A percentile compares a stretch with the other conserved stretches of the same genome.
These are phyloP conservation scores for Grus americana DNA, from an alignment of 2,113 vertebrate genomes.

Conservation along the genomic window DNA sequence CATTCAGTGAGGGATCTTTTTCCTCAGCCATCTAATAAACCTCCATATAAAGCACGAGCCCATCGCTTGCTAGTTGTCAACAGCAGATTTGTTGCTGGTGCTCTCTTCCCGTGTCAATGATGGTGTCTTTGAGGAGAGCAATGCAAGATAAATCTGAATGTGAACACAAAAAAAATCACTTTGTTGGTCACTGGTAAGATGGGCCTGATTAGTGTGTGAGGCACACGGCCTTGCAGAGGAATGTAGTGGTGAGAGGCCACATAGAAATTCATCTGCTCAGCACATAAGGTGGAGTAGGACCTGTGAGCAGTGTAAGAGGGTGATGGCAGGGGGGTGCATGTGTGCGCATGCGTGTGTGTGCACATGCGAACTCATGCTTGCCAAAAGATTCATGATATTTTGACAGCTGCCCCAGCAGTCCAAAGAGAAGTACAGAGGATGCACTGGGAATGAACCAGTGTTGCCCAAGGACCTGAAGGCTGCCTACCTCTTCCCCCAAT, in stretches of 20 bases:
- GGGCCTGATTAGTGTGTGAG: neutral
- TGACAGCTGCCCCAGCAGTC: neutral
- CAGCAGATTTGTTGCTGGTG: neutral
- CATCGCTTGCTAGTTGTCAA: neutral
- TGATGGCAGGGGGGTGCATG: neutral
- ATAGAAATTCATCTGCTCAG: neutral
- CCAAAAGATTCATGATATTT: neutral
- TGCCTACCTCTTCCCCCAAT: neutral
- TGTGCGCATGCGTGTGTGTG: too few relatives aligned
- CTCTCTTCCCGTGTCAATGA: neutral
- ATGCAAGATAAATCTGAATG: neutral
- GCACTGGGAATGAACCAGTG: neutral
- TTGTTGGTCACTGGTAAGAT: neutral
- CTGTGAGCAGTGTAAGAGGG: neutral
- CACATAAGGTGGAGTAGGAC: neutral
- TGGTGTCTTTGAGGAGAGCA: neutral
- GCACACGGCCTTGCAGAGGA: neutral
- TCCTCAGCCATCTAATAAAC: conserved; percentile 34
- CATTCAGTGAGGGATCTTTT: neutral
- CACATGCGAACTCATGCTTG: neutral
- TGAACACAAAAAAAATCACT: neutral
- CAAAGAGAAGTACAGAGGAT: neutral
- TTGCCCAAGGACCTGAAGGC: neutral
- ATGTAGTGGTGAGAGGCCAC: neutral
- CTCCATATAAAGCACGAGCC: neutral